Base-by-base conservation (phyloP, 92 coral and sea anemone genomes). In the Anthopleura xanthogrammica region DNA sequence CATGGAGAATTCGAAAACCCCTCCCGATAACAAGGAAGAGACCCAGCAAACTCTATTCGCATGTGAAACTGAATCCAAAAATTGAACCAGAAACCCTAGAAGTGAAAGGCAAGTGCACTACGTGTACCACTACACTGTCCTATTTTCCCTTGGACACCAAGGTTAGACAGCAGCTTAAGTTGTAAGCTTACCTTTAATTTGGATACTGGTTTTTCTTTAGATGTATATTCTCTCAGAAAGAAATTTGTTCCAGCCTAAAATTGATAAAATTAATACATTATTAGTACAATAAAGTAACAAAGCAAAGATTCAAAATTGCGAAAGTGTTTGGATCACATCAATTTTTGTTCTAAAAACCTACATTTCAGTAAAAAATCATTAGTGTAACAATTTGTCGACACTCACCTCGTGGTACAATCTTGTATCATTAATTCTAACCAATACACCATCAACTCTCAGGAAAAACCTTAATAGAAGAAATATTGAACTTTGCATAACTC, bases 371-470 rank as follows among this genome's bases (percentile, higher is more conserved):
- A 20, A 62, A 12, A 11, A 54, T 54, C 1, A 54, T 12, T 2
- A 54, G 2, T 14, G 11, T 54, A 46, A 46, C 7, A 54, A 13
- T 14, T 12, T 12, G 14, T 54, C 17, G 2, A 16, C 29, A 62
- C 60, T 29, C 79, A 96, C 99, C 99, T 92, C 88, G 70, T 96
- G 94, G 77, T 92, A 91, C 23, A 96, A 84, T 75, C 99, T 94
- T 42, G 99, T 96, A 75, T 96, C 99, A 83, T 96, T 96, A 39
- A 96, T 95, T 79, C 99, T 90, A 13, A 94, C 95, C 77, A 96
- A 83, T 13, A 96, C 99, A 72, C 95, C 97, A 79, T 96, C 99
- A 22, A 96, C 99, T 83, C 99, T 77, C 46, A 96, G 85, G 77
- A 94, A 96, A 83, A 94, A 96, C 76, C 99, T 83, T 80, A 94